Evolutionary conservation across 2,113 vertebrate genomes (phyloP).

Genomic region (Microtus pennsylvanicus): DNA sequence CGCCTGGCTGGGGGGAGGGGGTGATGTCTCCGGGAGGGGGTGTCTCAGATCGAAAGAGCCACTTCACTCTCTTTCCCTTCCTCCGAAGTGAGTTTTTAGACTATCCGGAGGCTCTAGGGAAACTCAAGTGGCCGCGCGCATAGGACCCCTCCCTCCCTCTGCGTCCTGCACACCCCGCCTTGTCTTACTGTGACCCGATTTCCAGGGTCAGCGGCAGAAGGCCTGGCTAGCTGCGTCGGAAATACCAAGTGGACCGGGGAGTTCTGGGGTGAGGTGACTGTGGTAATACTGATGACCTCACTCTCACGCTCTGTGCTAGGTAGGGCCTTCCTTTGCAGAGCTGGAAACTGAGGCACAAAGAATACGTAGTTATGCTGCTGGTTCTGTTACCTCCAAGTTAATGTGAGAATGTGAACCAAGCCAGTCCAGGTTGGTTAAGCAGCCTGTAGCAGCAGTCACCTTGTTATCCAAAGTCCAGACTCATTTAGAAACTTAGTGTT

Average conservation of each 20-base stretch:
- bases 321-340: constrained; percentile 28
- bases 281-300: background rate
- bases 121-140: constrained; percentile 12
- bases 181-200: constrained; percentile 66
- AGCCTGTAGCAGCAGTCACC: background rate
- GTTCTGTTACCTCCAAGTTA: background rate
- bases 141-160: background rate
- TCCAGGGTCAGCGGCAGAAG: constrained; percentile 73
- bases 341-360: constrained; percentile 52
- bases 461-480: constrained; percentile 13
- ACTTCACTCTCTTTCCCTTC: constrained; percentile 66
- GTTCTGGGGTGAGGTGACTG: background rate
- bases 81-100: constrained; percentile 72
- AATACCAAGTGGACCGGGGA: constrained; percentile 9
- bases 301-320: background rate
- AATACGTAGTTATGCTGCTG: background rate
- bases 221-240: constrained; percentile 48
- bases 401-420: background rate
- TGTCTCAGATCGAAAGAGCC: constrained; percentile 77
- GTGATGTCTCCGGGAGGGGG: constrained; percentile 65
- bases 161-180: background rate
- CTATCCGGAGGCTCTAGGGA: constrained; percentile 50
- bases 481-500: background rate
- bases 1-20: constrained; percentile 73
- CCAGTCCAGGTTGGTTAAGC: background rate